Evolutionary conservation across 2,113 vertebrate species (phyloP), one percentile per base, ranked within the genome.

Genomic region (Zosterops lateralis): DNA sequence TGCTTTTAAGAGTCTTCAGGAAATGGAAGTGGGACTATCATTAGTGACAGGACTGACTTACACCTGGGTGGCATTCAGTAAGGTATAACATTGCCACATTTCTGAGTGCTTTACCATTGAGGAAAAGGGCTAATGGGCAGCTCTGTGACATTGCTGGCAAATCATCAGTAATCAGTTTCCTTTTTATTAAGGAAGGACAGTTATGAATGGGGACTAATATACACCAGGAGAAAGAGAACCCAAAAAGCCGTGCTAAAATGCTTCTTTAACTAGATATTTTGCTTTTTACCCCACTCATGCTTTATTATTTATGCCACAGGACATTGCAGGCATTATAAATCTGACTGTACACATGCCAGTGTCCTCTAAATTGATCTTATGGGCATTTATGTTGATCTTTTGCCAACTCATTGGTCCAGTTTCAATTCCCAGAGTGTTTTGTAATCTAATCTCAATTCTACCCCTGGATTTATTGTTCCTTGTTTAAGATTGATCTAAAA

Each of bases 351-450:
- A 32, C 20, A 58, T 42, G 21, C 26, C 29, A 70, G 14, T 77
- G 58, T 83, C 42, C 58, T 90, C 51, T 90, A 80, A 93, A 73
- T 94, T 93, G 76, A 75, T 58, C 64, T 66, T 73, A 17, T 28
- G 47, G 47, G 14, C 32, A 56, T 88, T 93, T 88, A 8, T 73
- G 24, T 34, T 76, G 34, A 44, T 65, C 5, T 72, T 93, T 28
- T 79, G 42, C 71, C 72, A 73, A 66, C 7, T 65, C 51, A 25
- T 62, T 65, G 32, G 57, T 85, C n/a, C 32, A 25, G 10, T 84
- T 87, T 82, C 68, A 62, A 6, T 78, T 48, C 78, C 20, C 31
- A 78, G 47, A 26, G 7, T 0, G 1, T 74, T 81, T 90, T 91
- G 72, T 47, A 77, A 77, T 67, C 60, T 73, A 50, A 16, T 66